Evolutionary conservation across 35 echinoderm and acorn worm genomes (phyloP).

Genomic region (Lytechinus pictus): DNA sequence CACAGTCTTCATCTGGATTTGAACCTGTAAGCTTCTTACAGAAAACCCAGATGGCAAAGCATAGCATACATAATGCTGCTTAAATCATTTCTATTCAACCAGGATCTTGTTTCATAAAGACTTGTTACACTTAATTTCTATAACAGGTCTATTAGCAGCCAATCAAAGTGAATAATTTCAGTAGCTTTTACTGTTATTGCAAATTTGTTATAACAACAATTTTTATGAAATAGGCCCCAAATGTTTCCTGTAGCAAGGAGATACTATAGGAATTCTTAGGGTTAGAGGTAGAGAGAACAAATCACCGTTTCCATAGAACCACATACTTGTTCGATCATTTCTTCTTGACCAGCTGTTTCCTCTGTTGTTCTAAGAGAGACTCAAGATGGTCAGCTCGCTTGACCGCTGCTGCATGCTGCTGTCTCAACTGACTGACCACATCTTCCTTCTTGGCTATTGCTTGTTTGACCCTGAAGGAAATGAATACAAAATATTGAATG

Average conservation of each 20-base stretch:
- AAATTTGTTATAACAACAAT: too few relatives aligned
- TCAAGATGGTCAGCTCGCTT: constrained; percentile 97
- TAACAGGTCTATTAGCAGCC: too few relatives aligned
- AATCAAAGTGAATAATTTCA: too few relatives aligned
- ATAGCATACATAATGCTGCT: not conserved
- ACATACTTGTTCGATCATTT: not conserved
- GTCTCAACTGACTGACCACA: constrained; percentile 83
- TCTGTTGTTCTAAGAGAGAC: constrained; percentile 92
- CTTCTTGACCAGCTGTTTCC: constrained; percentile 95
- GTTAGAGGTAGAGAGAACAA: too few relatives aligned
- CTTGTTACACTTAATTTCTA: too few relatives aligned
- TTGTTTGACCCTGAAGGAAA: constrained; percentile 79
- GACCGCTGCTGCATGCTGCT: constrained; percentile 87
- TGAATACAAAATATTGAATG: not conserved
- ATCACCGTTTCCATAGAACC: not conserved
- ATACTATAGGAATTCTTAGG: too few relatives aligned
- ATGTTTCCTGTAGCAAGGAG: too few relatives aligned
- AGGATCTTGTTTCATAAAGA: too few relatives aligned
- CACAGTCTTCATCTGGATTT: too few relatives aligned
- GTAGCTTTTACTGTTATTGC: too few relatives aligned
- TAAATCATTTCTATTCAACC: not conserved
- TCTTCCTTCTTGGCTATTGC: constrained; percentile 99
- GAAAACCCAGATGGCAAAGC: not conserved
- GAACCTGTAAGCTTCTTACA: not conserved
- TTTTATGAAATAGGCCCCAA: too few relatives aligned